Conservation (phyloP, 2,888 invertebrate genomes). For the Microchrysa polita region DNA sequence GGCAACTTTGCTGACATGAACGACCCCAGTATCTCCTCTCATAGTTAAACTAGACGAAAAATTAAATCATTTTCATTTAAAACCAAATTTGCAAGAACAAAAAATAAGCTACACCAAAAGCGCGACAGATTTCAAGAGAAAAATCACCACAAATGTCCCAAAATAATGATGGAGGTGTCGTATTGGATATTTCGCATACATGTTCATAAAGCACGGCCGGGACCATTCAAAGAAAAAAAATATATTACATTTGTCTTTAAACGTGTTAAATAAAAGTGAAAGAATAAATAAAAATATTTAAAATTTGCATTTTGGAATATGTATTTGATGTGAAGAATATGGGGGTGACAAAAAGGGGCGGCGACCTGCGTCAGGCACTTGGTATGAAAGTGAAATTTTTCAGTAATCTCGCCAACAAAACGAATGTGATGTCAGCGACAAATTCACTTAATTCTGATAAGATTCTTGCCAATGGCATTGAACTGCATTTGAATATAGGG, state of each 20-base stretch:
- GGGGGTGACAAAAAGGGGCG: slow-evolving; percentile 7
- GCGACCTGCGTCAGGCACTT: neutral
- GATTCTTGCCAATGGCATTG: slow-evolving; percentile 6
- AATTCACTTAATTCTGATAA: neutral
- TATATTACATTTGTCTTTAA: neutral
- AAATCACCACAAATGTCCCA: neutral
- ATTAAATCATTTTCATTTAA: neutral
- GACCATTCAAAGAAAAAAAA: neutral
- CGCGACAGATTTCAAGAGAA: neutral
- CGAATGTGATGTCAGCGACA: slow-evolving; percentile 5
- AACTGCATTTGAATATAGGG: slow-evolving; percentile 5
- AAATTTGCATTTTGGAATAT: slow-evolving; percentile 5
- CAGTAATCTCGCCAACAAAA: slow-evolving; percentile 28
- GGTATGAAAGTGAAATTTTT: slow-evolving; percentile 17
- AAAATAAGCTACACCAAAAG: neutral
- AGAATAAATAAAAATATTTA: slow-evolving; percentile 4
- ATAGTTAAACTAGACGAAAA: neutral
- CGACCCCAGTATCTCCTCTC: neutral
- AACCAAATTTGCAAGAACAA: no score
- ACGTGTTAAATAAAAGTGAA: neutral
- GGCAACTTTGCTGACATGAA: neutral
- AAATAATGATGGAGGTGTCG: no score
- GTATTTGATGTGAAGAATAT: no score
- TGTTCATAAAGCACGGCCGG: neutral
- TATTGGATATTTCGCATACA: neutral